Conservation (phyloP, 2,113 vertebrate species). For the Nanorana parkeri region DNA sequence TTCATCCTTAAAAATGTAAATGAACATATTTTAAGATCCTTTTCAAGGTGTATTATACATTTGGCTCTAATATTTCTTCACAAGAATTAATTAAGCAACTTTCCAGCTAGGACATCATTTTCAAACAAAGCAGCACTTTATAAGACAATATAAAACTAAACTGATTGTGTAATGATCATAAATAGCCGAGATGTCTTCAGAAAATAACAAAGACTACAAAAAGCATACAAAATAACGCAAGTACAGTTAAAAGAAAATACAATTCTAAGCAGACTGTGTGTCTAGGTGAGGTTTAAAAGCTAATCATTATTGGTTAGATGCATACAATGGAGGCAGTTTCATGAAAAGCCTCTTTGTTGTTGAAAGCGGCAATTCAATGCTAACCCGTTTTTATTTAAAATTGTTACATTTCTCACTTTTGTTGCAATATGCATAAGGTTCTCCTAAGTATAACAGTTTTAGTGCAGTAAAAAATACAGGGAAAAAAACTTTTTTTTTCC, state of each 20-base stretch:
- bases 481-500: slow-evolving; percentile 2
- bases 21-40: background rate
- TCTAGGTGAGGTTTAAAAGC: slow-evolving; percentile 59
- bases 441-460: slow-evolving; percentile 8
- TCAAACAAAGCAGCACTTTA: slow-evolving; percentile 44
- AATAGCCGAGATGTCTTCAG: slow-evolving; percentile 28
- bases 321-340: slow-evolving; percentile 41
- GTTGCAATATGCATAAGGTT: slow-evolving; percentile 8
- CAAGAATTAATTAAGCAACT: slow-evolving; percentile 57
- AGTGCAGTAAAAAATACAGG: slow-evolving; percentile 45
- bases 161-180: background rate
- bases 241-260: slow-evolving; percentile 34
- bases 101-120: slow-evolving; percentile 18
- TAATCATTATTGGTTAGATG: slow-evolving; percentile 52
- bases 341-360: slow-evolving; percentile 8
- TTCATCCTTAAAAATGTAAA: slow-evolving; percentile 9
- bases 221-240: slow-evolving; percentile 50
- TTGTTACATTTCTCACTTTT: slow-evolving; percentile 47
- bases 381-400: slow-evolving; percentile 52
- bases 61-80: slow-evolving; percentile 56
- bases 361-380: slow-evolving; percentile 49
- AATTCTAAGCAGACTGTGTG: slow-evolving; percentile 47
- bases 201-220: slow-evolving; percentile 48
- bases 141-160: slow-evolving; percentile 40
- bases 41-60: slow-evolving; percentile 57